These are phyloP conservation scores for Drepanosiphum platanoidis DNA, from an alignment of 2,888 invertebrate species.

Conservation along the genomic window DNA sequence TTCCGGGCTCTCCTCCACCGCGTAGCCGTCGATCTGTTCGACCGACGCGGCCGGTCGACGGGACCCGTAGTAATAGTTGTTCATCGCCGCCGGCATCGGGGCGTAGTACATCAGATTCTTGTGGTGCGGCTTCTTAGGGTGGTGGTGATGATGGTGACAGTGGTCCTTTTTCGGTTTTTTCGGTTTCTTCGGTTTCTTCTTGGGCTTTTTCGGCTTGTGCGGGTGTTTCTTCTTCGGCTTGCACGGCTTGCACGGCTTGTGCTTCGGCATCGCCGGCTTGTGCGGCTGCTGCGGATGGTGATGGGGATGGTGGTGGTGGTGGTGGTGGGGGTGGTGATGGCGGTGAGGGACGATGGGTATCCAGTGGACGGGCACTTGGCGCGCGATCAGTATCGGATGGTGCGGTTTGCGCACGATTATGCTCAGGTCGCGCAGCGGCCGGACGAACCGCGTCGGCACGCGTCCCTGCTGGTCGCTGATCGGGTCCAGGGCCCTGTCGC, in stretches of 20 bases:
- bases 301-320: background rate
- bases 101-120: slow-evolving; percentile 50
- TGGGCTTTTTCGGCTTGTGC: slow-evolving; percentile 42
- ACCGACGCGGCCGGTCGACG: background rate
- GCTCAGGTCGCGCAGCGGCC: slow-evolving; percentile 39
- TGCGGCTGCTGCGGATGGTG: background rate
- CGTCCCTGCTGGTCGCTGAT: slow-evolving; percentile 31
- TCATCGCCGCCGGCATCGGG: slow-evolving; percentile 15
- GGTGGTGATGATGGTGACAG: slow-evolving; percentile 14
- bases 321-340: background rate
- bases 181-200: slow-evolving; percentile 33
- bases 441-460: background rate
- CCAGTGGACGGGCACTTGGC: slow-evolving; percentile 14
- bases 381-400: slow-evolving; percentile 11
- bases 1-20: slow-evolving; percentile 1
- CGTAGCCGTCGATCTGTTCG: background rate
- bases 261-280: slow-evolving; percentile 5
- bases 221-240: slow-evolving; percentile 43
- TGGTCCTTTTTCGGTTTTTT: slow-evolving; percentile 36
- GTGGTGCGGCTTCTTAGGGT: slow-evolving; percentile 42
- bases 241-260: slow-evolving; percentile 51
- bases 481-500: slow-evolving; percentile 18
- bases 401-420: slow-evolving; percentile 32
- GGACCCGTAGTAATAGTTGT: slow-evolving; percentile 4
- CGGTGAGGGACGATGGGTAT: too few relatives aligned